Base-by-base conservation (phyloP, 2,113 vertebrate species). In the Caranx ignobilis region DNA sequence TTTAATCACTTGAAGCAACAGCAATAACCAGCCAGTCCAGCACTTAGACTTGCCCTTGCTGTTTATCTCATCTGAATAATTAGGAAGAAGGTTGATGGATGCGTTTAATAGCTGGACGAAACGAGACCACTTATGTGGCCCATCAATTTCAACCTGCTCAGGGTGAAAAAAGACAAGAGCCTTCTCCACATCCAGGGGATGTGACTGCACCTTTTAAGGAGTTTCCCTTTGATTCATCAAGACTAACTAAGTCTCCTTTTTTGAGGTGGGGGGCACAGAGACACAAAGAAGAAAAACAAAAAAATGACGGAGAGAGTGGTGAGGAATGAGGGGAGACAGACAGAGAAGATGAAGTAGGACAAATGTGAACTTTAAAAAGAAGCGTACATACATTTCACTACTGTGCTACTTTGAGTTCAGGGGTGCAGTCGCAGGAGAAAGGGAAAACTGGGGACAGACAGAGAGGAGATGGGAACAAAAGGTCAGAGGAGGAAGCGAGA, bases 81-180 rank as follows among this genome's bases (percentile, higher is more conserved):
- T 88, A 78, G 83, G 81, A 87, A 85, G 75, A 84, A 77, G 79
- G 63, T 88, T 89, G 89, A 95, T 93, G 85, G 88, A 94, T 91
- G 89, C n/a, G 39, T 92, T 93, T 89, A 92, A 94, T 92, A 95
- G 91, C 77, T 75, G 77, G 60, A 86, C 85, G 87, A 92, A 94
- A 91, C 66, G 69, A 92, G 86, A 89, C 83, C 91, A 92, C 88
- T 93, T 93, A 92, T 21, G 16, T 8, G 60, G 77, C 43, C 41
- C 73, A 95, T 95, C 88, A 89, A 92, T 95, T 89, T 90, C 48
- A 48, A 71, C 64, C 83, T 85, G 45, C 80, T 52, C 19, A 41
- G 78, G 87, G 77, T 72, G 78, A 81, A 87, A 83, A 84, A 84
- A 88, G 56, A 88, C 67, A 60, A 80, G 48, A 76, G 62, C 43